Base-by-base conservation (phyloP, 2,888 invertebrate species). In the Microdon myrmicae region DNA sequence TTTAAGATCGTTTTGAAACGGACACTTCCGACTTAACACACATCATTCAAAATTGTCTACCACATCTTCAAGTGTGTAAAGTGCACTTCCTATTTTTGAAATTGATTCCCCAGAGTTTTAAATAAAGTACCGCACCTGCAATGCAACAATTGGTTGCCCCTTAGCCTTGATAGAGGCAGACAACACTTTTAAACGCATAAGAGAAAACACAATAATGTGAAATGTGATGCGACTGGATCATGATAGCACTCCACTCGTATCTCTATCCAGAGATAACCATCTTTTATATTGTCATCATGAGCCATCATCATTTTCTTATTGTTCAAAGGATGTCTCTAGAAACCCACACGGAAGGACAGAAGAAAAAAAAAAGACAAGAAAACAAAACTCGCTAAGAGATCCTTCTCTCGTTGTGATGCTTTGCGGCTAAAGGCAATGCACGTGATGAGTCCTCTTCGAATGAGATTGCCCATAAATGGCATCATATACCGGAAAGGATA, bases 121-220 rank as follows among this genome's bases (percentile, higher is more conserved):
- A n/a, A n/a, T n/a, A n/a, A n/a, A n/a, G n/a, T n/a, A n/a, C n/a
- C 45, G 51, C 61, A 64, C 61, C 61, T 64, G 61, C 56, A 43
- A 4, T 25, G n/a, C 28, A 31, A 25, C 9, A 2, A 29, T 13
- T 17, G 2, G 13, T 1, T 2, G 28, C 23, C 19, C n/a, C 9
- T 6, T 23, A 12, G 7, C 28, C 4, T 35, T 17, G 13, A 22
- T 34, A 22, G 35, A 23, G 12, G 4, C 16, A 34, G 29, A 56
- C 48, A 55, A 10, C 22, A 55, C 26, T 23, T 47, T 48, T 48
- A 37, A 48, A 28, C 41, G 43, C 43, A 48, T 38, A 56, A 45
- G 28, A n/a, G 32, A 44, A 49, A 44, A 48, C 10, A 23, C 19
- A 32, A 39, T 35, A 32, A 31, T 48, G 31, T 47, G 51, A 58